Base-by-base conservation (phyloP, 2,797 vertebrate species). In the Phrynocephalus guinanensis region DNA sequence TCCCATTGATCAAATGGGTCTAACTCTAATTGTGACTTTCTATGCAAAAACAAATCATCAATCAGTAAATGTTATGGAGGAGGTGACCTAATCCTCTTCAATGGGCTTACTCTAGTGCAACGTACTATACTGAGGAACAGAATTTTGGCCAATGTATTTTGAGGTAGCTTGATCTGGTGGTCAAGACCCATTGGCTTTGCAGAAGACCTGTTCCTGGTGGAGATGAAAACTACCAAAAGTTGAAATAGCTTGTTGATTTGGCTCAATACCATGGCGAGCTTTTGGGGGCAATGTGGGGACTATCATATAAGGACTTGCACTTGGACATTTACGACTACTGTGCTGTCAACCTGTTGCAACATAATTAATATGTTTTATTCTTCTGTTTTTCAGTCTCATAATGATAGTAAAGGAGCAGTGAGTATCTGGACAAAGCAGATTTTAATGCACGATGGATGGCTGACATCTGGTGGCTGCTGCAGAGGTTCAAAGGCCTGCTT, bases 321-420 rank as follows among this genome's bases (percentile, higher is more conserved):
- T 30, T 30, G n/a, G 72, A 38, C 30, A 73, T 52, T 18, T 48
- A 56, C n/a, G 6, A 50, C 1, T 30, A 9, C 77, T 30, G 28
- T 52, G 8, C 24, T 7, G 30, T 84, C 73, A n/a, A 70, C 30
- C 13, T 38, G 30, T 56, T 73, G 10, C 86, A 67, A 91, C 78
- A 79, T 87, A 1, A 6, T 91, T 82, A 85, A 79, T 75, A 0
- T 3, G 44, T 91, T 86, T 84, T 92, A 77, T 70, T 95, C 22
- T 89, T 94, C 28, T 33, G 33, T 33, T 33, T 33, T 33, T 33
- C 85, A 72, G 90, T 87, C 18, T 84, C 76, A 78, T 2, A 86
- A 73, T 77, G 52, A 86, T 56, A 83, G 87, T 84, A 88, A 88
- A 50, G 83, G 16, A 95, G 92, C 73, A 11, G 96, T 97, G 93